Base-by-base conservation (phyloP, 2,113 vertebrate species). In the Hippocampus abdominalis region DNA sequence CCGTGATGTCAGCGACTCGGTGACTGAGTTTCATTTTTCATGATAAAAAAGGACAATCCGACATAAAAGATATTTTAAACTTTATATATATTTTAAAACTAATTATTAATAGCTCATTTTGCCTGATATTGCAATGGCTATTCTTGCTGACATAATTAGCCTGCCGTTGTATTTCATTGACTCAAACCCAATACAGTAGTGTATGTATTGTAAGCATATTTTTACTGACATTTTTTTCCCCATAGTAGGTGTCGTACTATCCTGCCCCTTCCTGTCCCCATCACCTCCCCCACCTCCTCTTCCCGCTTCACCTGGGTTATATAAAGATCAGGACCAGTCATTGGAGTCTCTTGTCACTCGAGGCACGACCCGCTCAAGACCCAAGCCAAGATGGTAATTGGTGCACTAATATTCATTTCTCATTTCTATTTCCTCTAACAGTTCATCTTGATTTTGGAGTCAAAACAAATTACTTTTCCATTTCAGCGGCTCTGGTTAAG, bases 331-430 rank as follows among this genome's bases (percentile, higher is more conserved):
- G 71, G 75, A 72, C 64, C 75, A 25, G 63, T 32, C 16, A 46
- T 65, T 57, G 44, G 11, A 54, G 18, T 10, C 48, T 54, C 68
- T 25, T 23, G n/a, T 72, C 72, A 69, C 79, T 54, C 0, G 3
- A 78, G 46, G 29, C 36, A 21, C 20, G 48, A 53, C 6, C 48
- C 12, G 23, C 61, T 40, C 36, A 42, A 66, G 66, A 61, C 76
- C 69, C 70, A 71, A 75, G 83, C 40, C 76, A 81, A 73, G 49
- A 90, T 90, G 89, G 89, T 90, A 49, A 77, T 85, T 75, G 11
- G 21, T 25, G 10, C 0, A 25, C 44, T 49, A 42, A 21, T 0
- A 0, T 59, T 57, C 27, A 42, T 56, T n/a, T 15, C 5, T 40
- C 56, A 8, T 56, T 15, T 25, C 15, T 5, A 48, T 66, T 51